phyloP scores from a whole-genome alignment of 1,140 invertebrate genomes.

The Bombus fervidus region DNA sequence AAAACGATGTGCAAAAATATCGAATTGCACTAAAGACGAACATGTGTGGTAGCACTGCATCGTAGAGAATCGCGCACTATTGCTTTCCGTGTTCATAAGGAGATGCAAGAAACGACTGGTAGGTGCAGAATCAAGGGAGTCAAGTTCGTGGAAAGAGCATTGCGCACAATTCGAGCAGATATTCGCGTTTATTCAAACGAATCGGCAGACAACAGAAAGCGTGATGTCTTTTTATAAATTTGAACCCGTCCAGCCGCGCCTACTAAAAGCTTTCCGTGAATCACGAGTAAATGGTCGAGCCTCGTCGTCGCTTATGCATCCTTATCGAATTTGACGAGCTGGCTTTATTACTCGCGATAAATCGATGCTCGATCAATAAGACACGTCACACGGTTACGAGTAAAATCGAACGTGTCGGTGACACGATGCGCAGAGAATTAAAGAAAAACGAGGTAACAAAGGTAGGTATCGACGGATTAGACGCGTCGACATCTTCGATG shows the following conservation, averaged over 20 bases:
- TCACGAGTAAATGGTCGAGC: neutral
- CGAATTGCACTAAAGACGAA: slow-evolving; percentile 7
- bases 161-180: neutral
- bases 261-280: neutral
- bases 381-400: neutral
- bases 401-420: too few relatives aligned
- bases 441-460: neutral
- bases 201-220: neutral
- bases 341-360: slow-evolving; percentile 2
- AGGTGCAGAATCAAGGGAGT: slow-evolving; percentile 6
- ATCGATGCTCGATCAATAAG: neutral
- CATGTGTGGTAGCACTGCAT: slow-evolving; percentile 40
- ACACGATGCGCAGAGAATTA: neutral
- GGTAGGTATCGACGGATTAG: slow-evolving; percentile 37
- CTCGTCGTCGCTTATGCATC: slow-evolving; percentile 16
- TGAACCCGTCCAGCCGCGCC: slow-evolving; percentile 8
- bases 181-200: neutral
- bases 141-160: slow-evolving; percentile 16
- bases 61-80: slow-evolving; percentile 46
- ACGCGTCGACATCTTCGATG: slow-evolving; percentile 17
- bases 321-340: neutral
- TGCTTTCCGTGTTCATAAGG: slow-evolving; percentile 64
- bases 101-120: slow-evolving; percentile 12
- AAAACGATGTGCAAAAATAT: neutral
- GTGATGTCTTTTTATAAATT: slow-evolving; percentile 18